These are phyloP conservation scores for Gonatopus flavifemur DNA, from an alignment of 1,140 invertebrate species.

Conservation along the genomic window DNA sequence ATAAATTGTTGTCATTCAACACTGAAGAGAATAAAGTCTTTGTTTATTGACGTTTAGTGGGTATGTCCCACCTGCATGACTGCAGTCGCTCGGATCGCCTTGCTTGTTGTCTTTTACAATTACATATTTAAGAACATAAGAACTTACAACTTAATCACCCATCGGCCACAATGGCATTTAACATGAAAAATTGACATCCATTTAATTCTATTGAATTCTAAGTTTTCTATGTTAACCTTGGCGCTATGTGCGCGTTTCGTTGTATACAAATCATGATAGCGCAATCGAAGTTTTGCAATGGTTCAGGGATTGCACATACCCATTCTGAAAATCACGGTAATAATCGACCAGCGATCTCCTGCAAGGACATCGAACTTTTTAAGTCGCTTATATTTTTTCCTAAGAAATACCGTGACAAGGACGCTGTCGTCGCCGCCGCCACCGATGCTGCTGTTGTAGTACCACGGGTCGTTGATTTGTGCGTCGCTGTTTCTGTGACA, in stretches of 20 bases:
- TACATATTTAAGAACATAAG: no score
- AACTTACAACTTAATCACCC: no score
- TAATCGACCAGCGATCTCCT: slow-evolving; percentile 38
- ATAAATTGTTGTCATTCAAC: no score
- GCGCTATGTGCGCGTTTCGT: background rate
- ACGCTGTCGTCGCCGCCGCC: no score
- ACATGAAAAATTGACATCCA: no score
- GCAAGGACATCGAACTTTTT: slow-evolving; percentile 43
- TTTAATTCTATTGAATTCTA: slow-evolving; percentile 6
- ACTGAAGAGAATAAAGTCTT: no score
- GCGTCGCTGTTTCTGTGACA: no score
- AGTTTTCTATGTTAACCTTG: background rate
- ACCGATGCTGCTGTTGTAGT: background rate
- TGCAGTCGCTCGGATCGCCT: no score
- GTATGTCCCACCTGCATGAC: no score
- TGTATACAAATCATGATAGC: slow-evolving; percentile 25
- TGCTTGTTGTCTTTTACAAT: no score
- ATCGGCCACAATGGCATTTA: no score
- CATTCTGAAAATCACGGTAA: slow-evolving; percentile 48
- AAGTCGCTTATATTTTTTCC: slow-evolving; percentile 32
- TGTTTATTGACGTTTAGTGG: no score
- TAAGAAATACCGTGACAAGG: slow-evolving; percentile 40
- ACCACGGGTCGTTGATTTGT: slow-evolving; percentile 13
- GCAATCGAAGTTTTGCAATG: slow-evolving; percentile 46
- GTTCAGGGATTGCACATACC: slow-evolving; percentile 40